These are phyloP conservation scores for Hypercompe scribonia DNA, from an alignment of 2,888 invertebrate species.

Conservation along the genomic window DNA sequence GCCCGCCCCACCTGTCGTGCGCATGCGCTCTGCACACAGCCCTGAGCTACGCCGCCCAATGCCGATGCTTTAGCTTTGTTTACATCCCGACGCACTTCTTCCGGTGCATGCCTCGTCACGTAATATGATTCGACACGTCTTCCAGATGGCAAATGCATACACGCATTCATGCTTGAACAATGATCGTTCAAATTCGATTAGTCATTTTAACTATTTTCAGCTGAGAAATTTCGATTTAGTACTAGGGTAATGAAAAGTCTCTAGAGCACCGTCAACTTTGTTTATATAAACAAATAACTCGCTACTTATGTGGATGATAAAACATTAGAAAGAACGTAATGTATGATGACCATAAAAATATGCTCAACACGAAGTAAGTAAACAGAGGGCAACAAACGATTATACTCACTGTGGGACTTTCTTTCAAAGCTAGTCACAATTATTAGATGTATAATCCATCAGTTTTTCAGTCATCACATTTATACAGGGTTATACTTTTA, in stretches of 20 bases:
- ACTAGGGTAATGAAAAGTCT: background rate
- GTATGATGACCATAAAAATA: background rate
- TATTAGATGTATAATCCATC: too few species aligned
- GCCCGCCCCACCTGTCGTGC: constrained; percentile 26
- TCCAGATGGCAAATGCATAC: background rate
- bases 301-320: background rate
- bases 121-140: constrained; percentile 33
- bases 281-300: background rate
- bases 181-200: background rate
- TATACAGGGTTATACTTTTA: background rate
- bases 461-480: background rate
- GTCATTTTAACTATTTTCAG: background rate
- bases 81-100: constrained; percentile 58
- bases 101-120: constrained; percentile 29
- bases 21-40: constrained; percentile 8
- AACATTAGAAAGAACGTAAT: background rate
- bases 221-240: background rate
- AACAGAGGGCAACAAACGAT: background rate
- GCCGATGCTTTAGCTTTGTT: constrained; percentile 59
- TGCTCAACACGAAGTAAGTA: background rate
- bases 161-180: background rate
- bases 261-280: background rate
- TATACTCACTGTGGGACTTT: background rate
- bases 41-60: constrained; percentile 42
- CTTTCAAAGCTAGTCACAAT: background rate